These are phyloP conservation scores for Campoplex nolae DNA, from an alignment of 2,888 invertebrate species.

Conservation along the genomic window DNA sequence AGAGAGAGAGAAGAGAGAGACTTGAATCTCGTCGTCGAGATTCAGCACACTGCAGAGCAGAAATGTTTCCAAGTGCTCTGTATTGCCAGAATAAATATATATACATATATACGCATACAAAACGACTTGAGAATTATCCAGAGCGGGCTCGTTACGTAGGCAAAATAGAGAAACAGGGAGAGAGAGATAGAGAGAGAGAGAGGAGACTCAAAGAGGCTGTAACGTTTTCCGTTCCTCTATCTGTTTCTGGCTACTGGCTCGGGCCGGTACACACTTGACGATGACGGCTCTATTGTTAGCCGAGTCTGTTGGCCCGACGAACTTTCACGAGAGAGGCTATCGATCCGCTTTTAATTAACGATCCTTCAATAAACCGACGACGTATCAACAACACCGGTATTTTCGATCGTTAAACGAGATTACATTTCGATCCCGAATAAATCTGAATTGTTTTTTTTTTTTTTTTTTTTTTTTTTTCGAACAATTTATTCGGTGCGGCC, in stretches of 20 bases:
- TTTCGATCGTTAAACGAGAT: not conserved
- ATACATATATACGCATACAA: constrained; percentile 33
- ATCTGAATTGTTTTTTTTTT: too few species aligned
- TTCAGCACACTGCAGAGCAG: constrained; percentile 17
- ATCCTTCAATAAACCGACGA: constrained; percentile 24
- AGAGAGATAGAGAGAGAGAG: constrained; percentile 64
- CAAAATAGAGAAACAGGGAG: constrained; percentile 56
- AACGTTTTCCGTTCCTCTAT: constrained; percentile 44
- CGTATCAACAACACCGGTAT: not conserved
- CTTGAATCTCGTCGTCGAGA: constrained; percentile 38
- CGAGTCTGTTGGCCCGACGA: constrained; percentile 66
- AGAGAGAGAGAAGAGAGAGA: constrained; percentile 9
- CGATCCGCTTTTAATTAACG: constrained; percentile 55
- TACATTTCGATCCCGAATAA: not conserved
- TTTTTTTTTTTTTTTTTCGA: not conserved
- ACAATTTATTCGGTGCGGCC: not conserved
- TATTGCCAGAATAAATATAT: constrained; percentile 41
- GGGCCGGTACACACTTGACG: constrained; percentile 39
- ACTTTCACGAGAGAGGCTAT: constrained; percentile 47
- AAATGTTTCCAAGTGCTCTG: constrained; percentile 49
- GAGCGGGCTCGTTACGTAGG: constrained; percentile 64
- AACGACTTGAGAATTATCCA: constrained; percentile 50
- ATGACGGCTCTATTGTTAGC: constrained; percentile 69
- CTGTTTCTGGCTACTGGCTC: constrained; percentile 46
- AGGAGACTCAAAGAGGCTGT: constrained; percentile 55